Evolutionary conservation across 2,113 vertebrate genomes (phyloP).

Genomic region (Melanotaenia duboulayi): DNA sequence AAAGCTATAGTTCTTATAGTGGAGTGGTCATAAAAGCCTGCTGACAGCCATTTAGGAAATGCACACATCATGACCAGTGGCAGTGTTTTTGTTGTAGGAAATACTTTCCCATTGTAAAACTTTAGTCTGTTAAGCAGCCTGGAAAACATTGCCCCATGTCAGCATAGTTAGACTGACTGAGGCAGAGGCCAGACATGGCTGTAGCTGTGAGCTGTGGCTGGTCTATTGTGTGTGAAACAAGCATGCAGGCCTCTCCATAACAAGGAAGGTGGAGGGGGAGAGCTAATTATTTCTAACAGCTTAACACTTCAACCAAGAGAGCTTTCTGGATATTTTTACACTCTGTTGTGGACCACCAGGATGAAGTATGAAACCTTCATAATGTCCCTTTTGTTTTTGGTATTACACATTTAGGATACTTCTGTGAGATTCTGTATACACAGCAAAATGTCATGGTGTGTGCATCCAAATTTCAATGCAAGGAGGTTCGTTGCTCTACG

Average conservation of each 20-base stretch:
- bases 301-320: conserved; percentile 86
- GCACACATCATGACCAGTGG: conserved; percentile 51
- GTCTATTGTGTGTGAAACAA: conserved; percentile 45
- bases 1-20: conserved; percentile 15
- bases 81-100: conserved; percentile 56
- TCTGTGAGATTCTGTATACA: conserved; percentile 29
- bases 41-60: conserved; percentile 51
- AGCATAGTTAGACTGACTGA: conserved; percentile 49
- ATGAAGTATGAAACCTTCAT: conserved; percentile 73
- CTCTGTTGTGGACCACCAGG: conserved; percentile 81
- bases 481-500: neutral
- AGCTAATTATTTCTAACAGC: conserved; percentile 93
- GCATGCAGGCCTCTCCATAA: conserved; percentile 52
- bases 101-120: conserved; percentile 74
- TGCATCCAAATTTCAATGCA: neutral
- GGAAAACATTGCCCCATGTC: conserved; percentile 66
- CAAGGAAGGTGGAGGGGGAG: conserved; percentile 49
- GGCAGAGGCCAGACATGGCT: conserved; percentile 52
- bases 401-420: conserved; percentile 75
- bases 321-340: conserved; percentile 82
- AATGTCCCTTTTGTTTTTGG: conserved; percentile 88
- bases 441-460: conserved; percentile 42
- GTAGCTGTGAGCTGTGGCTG: conserved; percentile 34
- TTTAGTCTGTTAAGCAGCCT: conserved; percentile 52
- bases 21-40: conserved; percentile 34